Evolutionary conservation across 2,888 invertebrate genomes (phyloP), one percentile per base, ranked within the genome.

Genomic region (Rhagophthalmus giganteus): DNA sequence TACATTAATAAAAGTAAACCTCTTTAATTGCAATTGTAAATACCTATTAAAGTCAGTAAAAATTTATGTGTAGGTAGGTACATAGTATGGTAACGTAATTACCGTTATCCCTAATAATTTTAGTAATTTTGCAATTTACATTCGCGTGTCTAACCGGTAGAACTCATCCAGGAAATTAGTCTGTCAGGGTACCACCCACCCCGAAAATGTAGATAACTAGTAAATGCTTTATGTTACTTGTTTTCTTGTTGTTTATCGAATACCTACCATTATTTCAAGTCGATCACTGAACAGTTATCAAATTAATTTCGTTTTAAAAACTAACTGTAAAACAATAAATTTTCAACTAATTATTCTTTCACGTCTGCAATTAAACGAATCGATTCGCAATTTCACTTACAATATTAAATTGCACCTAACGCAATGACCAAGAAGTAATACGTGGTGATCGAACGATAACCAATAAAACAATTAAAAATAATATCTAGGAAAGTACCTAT

Each of bases 91-190:
- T 16, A 41, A 50, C 28, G 45, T 41, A 53, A 53, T 45, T 50
- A 54, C 55, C 38, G 38, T 49, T 48, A 53, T 51, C 39, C 47
- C 49, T 46, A 41, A 54, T 54, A 57, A 59, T 57, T 59, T 50
- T 54, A 54, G 47, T 55, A 59, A 58, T 58, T 60, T 60, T 55
- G 55, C 49, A 60, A 56, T 60, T 60, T 60, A 48, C 54, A 60
- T 60, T 58, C 40, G 60, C 60, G 58, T 60, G 60, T 58, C 54
- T 57, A 56, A 45, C 55, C 53, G 48, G 44, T 50, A 54, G 47
- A 48, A 54, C 49, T 55, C 59, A 54, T 58, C 54, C 54, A 60
- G 60, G 61, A 59, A 60, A 60, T 60, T 61, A 59, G 54, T 53
- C 59, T 61, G 61, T 61, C 60, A 61, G 54, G 55, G 54, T 33